phyloP scores from a whole-genome alignment of 2,113 vertebrate species.

The Oncorhynchus tshawytscha region DNA sequence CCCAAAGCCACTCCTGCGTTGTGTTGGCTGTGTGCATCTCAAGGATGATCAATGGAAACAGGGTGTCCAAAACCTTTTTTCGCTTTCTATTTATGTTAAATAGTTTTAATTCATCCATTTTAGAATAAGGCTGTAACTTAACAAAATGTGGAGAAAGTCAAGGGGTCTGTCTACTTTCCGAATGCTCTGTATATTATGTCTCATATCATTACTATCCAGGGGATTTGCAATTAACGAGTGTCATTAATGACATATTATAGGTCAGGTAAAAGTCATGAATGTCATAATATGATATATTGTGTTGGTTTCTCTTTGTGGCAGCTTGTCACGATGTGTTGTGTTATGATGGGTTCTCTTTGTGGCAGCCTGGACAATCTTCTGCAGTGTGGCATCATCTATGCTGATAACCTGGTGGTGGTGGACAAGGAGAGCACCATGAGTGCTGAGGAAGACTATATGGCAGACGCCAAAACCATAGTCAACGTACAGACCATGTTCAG shows the following conservation, averaged over 20 bases:
- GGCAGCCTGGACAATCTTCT: slow-evolving; percentile 93
- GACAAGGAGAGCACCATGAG: slow-evolving; percentile 99
- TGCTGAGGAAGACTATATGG: slow-evolving; percentile 98
- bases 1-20: too few species aligned
- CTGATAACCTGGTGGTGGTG: slow-evolving; percentile 96
- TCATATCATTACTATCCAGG: not conserved
- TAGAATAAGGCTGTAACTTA: too few species aligned
- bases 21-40: too few species aligned
- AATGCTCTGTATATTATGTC: not conserved
- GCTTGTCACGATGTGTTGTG: too few species aligned
- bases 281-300: too few species aligned
- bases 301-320: too few species aligned
- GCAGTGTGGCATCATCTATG: slow-evolving; percentile 94
- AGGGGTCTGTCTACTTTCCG: too few species aligned
- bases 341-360: not conserved
- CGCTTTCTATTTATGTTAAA: too few species aligned
- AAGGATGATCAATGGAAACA: too few species aligned
- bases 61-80: too few species aligned
- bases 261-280: not conserved
- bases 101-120: too few species aligned
- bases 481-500: slow-evolving; percentile 98
- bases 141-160: too few species aligned
- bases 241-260: not conserved
- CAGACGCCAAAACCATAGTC: slow-evolving; percentile 96
- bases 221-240: not conserved